phyloP scores from a whole-genome alignment of 2,888 invertebrate genomes.

The Callyntrura sp. region DNA sequence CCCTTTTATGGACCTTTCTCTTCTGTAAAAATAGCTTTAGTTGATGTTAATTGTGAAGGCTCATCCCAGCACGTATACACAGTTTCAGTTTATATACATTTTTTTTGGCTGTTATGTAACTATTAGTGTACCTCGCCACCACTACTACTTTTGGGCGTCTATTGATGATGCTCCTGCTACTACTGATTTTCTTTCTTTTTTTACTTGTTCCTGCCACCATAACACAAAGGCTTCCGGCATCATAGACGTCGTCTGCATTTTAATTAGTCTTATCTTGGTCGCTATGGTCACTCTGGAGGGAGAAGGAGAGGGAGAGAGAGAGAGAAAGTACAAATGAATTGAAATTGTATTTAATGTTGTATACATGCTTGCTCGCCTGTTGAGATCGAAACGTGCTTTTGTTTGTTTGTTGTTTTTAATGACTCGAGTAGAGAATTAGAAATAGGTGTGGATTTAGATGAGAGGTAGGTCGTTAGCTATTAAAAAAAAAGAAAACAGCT shows the following conservation, averaged over 20 bases:
- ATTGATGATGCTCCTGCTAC: no score
- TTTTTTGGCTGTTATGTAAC: constrained; percentile 1
- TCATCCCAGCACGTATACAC: neutral
- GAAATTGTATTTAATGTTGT: constrained; percentile 20
- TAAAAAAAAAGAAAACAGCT: neutral
- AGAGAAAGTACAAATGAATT: constrained; percentile 2
- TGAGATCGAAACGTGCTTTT: neutral
- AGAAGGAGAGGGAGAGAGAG: no score
- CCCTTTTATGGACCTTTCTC: neutral
- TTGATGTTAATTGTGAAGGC: constrained; percentile 11
- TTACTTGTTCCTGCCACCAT: no score
- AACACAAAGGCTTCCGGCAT: no score
- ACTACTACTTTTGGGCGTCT: no score
- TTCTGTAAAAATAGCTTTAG: neutral
- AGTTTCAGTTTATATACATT: neutral
- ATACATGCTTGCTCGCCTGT: neutral
- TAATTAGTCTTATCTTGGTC: neutral
- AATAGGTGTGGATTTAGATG: constrained; percentile 45
- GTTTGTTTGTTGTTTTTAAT: neutral
- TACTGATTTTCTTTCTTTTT: neutral
- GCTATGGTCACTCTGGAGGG: constrained; percentile 16
- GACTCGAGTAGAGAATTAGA: constrained; percentile 20
- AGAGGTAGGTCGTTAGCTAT: neutral
- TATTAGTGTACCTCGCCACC: neutral
- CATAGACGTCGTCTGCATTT: neutral